Evolutionary conservation across 2,888 invertebrate species (phyloP).

Genomic region (Troglohyphantes excavatus): DNA sequence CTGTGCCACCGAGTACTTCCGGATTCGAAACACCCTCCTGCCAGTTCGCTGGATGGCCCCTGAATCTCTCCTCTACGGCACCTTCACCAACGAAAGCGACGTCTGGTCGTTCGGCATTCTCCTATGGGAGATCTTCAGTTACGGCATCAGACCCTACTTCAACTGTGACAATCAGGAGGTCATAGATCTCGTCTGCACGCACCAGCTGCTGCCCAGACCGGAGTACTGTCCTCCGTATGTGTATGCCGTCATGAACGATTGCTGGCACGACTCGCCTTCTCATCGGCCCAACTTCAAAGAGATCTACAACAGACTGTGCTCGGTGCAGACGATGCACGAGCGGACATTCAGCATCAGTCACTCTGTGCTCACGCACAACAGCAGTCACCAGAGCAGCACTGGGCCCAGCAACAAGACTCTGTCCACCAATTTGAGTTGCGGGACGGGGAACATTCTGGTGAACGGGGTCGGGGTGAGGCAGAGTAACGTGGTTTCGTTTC

Average conservation of each 20-base stretch:
- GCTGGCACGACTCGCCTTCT: slow-evolving; percentile 97
- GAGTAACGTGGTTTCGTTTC: slow-evolving; percentile 24
- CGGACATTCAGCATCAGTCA: slow-evolving; percentile 73
- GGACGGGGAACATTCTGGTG: slow-evolving; percentile 49
- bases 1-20: slow-evolving; percentile 94
- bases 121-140: slow-evolving; percentile 99
- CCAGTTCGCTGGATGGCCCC: slow-evolving; percentile 99
- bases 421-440: slow-evolving; percentile 83
- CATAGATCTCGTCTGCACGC: slow-evolving; percentile 96
- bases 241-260: slow-evolving; percentile 98
- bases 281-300: slow-evolving; percentile 96
- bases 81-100: slow-evolving; percentile 98
- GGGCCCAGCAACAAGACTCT: slow-evolving; percentile 85
- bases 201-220: slow-evolving; percentile 95
- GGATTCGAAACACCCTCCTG: slow-evolving; percentile 95
- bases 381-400: slow-evolving; percentile 83
- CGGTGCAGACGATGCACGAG: slow-evolving; percentile 85
- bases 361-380: slow-evolving; percentile 78
- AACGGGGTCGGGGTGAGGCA: not conserved
- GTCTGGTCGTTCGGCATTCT: slow-evolving; percentile 99
- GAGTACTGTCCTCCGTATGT: slow-evolving; percentile 95
- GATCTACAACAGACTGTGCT: slow-evolving; percentile 90
- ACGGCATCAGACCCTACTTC: slow-evolving; percentile 96
- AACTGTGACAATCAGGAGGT: slow-evolving; percentile 98
- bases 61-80: slow-evolving; percentile 97